Conservation (phyloP, 53 echinoderm and acorn worm species). For the Paracentrotus lividus region DNA sequence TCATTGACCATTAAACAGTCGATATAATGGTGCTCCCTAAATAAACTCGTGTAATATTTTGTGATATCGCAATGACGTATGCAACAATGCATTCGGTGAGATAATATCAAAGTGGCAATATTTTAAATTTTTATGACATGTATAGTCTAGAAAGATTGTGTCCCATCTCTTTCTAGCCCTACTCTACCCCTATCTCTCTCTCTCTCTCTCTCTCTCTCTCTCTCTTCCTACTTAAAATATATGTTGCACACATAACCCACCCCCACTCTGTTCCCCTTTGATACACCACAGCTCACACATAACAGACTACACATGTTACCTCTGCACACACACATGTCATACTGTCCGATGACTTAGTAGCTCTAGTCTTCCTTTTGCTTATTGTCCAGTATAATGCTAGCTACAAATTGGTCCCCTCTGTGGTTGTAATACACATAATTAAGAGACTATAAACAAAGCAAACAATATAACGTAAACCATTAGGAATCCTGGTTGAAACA, state of each 20-base stretch:
- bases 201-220: neutral
- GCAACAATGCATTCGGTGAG: constrained; percentile 1
- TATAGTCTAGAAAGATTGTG: neutral
- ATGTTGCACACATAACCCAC: neutral
- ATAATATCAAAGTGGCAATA: constrained; percentile 53
- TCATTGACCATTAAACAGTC: constrained; percentile 1
- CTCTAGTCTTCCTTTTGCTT: no score
- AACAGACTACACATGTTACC: no score
- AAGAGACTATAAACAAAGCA: no score
- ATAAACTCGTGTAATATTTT: neutral
- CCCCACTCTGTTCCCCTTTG: neutral
- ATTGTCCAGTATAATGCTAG: no score
- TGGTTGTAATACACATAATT: no score
- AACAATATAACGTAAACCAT: no score
- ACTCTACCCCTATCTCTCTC: neutral
- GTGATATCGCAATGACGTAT: constrained; percentile 41
- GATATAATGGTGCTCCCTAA: constrained; percentile 18
- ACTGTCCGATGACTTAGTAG: no score
- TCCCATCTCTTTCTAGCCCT: neutral
- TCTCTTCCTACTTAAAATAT: neutral
- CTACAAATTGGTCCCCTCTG: no score
- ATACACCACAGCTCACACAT: no score
- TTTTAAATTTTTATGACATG: neutral
- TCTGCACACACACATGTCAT: no score
- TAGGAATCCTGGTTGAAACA: no score